Base-by-base conservation (phyloP, 2,797 vertebrate genomes). In the Jordanella pulchra region DNA sequence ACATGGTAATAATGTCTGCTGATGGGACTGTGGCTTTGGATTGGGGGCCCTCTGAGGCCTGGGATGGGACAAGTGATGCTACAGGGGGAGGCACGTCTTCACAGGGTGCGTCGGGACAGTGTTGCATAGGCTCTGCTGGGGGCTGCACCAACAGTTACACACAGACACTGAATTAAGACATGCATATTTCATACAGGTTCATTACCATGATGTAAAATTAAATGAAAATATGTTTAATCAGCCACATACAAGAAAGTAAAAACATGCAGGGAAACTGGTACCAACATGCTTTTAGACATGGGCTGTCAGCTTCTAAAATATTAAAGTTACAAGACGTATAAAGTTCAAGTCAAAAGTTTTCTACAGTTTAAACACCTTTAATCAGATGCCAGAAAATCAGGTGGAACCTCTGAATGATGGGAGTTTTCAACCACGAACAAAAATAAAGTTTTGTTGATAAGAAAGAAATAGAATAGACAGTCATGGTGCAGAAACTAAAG, bases 61-160 rank as follows among this genome's bases (percentile, higher is more conserved):
- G 86, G 86, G 71, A 78, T 63, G 79, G 85, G 80, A 77, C 73
- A 85, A 76, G 85, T 81, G 83, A 76, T 73, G 90, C 83, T n/a
- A 87, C 65, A 68, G 88, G 88, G 75, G 84, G 75, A 89, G 93
- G 94, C 78, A 87, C 77, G 61, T 94, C 94, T 76, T 94, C 94
- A 79, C 85, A 65, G 25, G 83, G 72, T 69, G 78, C 67, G 85
- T 74, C 88, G 87, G 91, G 89, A 90, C 88, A 79, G 82, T 94
- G 94, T 90, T 93, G 95, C 1, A 72, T 77, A 74, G 82, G 66
- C 56, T 87, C 93, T 91, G 91, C 93, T 91, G 95, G 76, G 87
- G 95, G 94, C 97, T 98, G 95, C 92, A 79, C 92, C 92, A 71
- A 95, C 89, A 95, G 89, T 91, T 89, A 94, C 89, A 93, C 84